Evolutionary conservation across 2,888 invertebrate species (phyloP).

Genomic region (Lathronympha strigana): DNA sequence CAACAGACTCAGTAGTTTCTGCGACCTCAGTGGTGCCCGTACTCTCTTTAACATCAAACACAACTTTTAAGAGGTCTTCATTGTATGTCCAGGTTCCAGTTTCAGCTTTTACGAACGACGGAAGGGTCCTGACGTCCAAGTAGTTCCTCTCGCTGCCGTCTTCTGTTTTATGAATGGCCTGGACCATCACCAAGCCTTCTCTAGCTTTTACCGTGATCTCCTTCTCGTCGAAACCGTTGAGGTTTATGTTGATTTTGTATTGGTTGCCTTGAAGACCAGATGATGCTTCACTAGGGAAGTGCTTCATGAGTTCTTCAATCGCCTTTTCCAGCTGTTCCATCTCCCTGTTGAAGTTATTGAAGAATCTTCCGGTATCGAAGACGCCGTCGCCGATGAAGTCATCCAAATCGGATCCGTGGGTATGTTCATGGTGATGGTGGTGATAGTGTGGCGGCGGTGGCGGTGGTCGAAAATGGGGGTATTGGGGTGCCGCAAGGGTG

Average conservation of each 20-base stretch:
- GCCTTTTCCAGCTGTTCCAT: slow-evolving; percentile 60
- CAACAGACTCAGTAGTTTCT: slow-evolving; percentile 39
- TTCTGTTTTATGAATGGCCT: slow-evolving; percentile 58
- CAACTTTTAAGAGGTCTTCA: slow-evolving; percentile 58
- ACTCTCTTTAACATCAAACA: slow-evolving; percentile 56
- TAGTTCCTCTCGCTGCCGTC: slow-evolving; percentile 54
- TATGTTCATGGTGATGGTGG: slow-evolving; percentile 18
- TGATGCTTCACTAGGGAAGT: slow-evolving; percentile 55
- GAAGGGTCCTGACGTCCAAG: slow-evolving; percentile 62
- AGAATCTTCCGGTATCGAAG: slow-evolving; percentile 67
- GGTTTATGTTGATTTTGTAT: slow-evolving; percentile 61
- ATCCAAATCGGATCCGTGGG: slow-evolving; percentile 35
- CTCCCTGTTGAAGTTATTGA: slow-evolving; percentile 59
- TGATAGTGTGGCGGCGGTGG: slow-evolving; percentile 40
- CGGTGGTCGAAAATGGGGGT: slow-evolving; percentile 37
- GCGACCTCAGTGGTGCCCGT: slow-evolving; percentile 41
- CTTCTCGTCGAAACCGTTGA: slow-evolving; percentile 64
- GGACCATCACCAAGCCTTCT: slow-evolving; percentile 67
- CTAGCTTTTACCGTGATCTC: slow-evolving; percentile 72
- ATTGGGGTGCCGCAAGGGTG: slow-evolving; percentile 62
- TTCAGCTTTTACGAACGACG: slow-evolving; percentile 55
- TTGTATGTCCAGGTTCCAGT: slow-evolving; percentile 67
- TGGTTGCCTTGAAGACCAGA: slow-evolving; percentile 59
- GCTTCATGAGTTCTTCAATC: slow-evolving; percentile 55
- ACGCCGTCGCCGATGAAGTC: slow-evolving; percentile 52